Conservation (phyloP, 2,797 vertebrate genomes). For the Anguilla megastoma region DNA sequence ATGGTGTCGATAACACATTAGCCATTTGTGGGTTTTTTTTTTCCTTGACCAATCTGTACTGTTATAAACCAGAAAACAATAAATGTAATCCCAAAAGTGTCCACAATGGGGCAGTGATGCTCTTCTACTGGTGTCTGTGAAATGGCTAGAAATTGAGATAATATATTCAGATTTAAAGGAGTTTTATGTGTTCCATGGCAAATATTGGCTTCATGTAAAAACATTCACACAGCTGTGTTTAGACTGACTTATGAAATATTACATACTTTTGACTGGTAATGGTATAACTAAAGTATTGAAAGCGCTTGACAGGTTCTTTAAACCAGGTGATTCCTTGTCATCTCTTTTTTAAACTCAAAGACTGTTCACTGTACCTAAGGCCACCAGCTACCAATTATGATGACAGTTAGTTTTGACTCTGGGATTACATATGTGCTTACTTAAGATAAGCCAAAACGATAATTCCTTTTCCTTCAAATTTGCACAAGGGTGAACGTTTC, state of each 20-base stretch:
- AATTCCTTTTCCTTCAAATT: not conserved
- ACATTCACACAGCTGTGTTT: not conserved
- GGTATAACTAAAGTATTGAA: too few species aligned
- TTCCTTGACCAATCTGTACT: not conserved
- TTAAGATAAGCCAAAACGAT: not conserved
- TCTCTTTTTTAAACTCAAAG: not conserved
- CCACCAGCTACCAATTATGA: not conserved
- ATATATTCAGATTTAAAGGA: not conserved
- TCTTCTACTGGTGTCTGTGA: slow-evolving; percentile 20
- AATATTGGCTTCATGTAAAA: not conserved
- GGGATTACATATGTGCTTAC: not conserved
- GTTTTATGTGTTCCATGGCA: not conserved
- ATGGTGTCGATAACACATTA: not conserved
- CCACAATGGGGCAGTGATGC: slow-evolving; percentile 66
- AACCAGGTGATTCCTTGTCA: not conserved
- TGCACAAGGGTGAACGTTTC: not conserved
- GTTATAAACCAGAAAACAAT: not conserved
- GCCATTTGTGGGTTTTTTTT: not conserved
- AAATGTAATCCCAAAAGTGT: slow-evolving; percentile 6
- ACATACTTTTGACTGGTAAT: not conserved
- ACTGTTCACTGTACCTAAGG: not conserved
- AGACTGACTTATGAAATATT: not conserved
- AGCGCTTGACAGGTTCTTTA: not conserved
- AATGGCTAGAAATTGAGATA: not conserved
- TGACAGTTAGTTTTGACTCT: not conserved